Evolutionary conservation across 2,113 vertebrate species (phyloP).

Genomic region (Microtus richardsoni): DNA sequence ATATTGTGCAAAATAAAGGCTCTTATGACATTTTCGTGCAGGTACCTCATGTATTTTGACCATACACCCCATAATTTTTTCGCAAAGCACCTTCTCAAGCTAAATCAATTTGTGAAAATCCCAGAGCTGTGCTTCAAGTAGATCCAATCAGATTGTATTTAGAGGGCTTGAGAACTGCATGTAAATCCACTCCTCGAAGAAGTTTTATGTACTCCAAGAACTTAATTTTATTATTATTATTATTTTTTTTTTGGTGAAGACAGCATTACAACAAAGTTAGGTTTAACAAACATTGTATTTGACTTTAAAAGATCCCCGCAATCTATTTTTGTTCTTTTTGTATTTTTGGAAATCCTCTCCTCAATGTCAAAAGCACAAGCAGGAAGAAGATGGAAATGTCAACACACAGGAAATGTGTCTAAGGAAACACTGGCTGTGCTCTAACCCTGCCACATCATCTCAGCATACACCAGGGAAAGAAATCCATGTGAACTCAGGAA

Average conservation of each 20-base stretch:
- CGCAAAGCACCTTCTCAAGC: neutral
- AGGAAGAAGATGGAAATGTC: constrained; percentile 31
- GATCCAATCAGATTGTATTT: constrained; percentile 7
- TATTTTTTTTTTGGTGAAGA: neutral
- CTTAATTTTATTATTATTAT: neutral
- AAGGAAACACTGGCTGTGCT: neutral
- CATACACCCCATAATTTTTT: neutral
- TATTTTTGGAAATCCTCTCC: constrained; percentile 53
- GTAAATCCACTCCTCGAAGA: neutral
- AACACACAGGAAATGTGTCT: constrained; percentile 15
- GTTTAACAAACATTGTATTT: constrained; percentile 30
- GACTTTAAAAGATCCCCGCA: constrained; percentile 11
- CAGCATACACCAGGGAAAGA: neutral
- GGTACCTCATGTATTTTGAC: neutral
- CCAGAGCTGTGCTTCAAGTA: neutral
- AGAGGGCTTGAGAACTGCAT: neutral
- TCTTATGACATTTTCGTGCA: neutral
- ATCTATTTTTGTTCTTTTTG: constrained; percentile 28
- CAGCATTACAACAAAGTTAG: constrained; percentile 2
- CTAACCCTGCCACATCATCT: neutral
- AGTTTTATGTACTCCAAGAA: neutral
- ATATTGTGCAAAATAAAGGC: neutral
- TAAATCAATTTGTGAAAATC: neutral
- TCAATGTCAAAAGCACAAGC: constrained; percentile 10
- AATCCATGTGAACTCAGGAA: neutral